phyloP scores from a whole-genome alignment of 2,888 invertebrate genomes.

The Zygaena filipendulae region DNA sequence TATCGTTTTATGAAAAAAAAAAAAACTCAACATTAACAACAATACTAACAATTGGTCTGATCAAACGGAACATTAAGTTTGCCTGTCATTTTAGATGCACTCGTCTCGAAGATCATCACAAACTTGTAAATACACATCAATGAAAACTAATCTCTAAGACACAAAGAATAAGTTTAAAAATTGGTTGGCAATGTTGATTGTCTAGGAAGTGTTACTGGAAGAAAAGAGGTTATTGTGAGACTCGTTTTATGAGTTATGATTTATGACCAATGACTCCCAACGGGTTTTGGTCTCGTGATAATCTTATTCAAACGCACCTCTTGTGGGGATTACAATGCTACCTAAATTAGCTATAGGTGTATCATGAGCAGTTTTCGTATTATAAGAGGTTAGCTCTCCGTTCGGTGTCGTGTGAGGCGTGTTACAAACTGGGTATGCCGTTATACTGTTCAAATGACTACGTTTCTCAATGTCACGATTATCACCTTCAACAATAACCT shows the following conservation, averaged over 20 bases:
- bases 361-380: conserved; percentile 41
- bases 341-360: conserved; percentile 64
- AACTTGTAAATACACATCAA: conserved; percentile 8
- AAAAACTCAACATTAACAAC: conserved; percentile 44
- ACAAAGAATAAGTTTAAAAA: conserved; percentile 20
- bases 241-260: conserved; percentile 66
- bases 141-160: conserved; percentile 19
- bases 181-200: conserved; percentile 12
- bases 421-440: conserved; percentile 40
- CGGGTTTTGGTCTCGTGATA: conserved; percentile 60
- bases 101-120: conserved; percentile 34
- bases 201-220: conserved; percentile 47
- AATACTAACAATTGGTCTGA: conserved; percentile 66
- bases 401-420: conserved; percentile 42
- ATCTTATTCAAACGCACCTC: conserved; percentile 61
- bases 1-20: conserved; percentile 55
- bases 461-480: conserved; percentile 29
- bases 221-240: conserved; percentile 62
- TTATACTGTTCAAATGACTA: conserved; percentile 30
- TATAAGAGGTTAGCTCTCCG: conserved; percentile 28
- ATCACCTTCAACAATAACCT: conserved; percentile 26
- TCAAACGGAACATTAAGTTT: conserved; percentile 67
- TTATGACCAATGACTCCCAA: conserved; percentile 68
- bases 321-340: conserved; percentile 64
- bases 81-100: conserved; percentile 65